Evolutionary conservation across 2,797 vertebrate genomes (phyloP), one percentile per base, ranked within the genome.

Genomic region (Acropternis orthonyx): DNA sequence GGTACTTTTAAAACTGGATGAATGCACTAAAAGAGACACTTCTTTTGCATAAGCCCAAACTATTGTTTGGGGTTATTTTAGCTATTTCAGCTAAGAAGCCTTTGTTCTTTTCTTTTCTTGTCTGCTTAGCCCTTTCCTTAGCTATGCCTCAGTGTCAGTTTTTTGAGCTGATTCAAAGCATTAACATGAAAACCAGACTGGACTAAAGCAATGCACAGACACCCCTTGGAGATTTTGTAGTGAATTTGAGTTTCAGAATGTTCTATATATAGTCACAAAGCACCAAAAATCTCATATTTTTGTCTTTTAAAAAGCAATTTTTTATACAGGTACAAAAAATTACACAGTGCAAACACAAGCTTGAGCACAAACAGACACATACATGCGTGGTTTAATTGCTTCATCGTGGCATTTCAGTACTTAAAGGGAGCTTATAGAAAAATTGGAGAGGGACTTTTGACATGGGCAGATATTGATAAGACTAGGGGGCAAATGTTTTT

Each of bases 141-240:
- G 41, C 58, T 81, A 13, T 55, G 43, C 46, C 27, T 46, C 12
- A 3, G 14, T 89, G 89, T 76, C 39, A 69, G 48, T 69, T 94
- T 83, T 76, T 62, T 58, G 52, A 89, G 36, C 44, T 72, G 49
- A 44, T 87, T 92, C 75, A 88, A 89, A 93, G 43, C n/a, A 83
- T 85, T 93, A 78, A 78, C 17, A 44, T 46, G 62, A 84, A 94
- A 94, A 84, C 34, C 55, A 75, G 76, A 84, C 39, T 86, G 87
- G 76, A 69, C 79, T 89, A 32, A n/a, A 73, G 51, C 7, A 78
- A 58, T 59, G 21, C 9, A 5, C n/a, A 92, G 67, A 69, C 39
- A 69, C 2, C 6, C 13, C 32, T 69, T 69, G 46, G 58, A 88
- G 79, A 76, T 69, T 79, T 34, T 36, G 7, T 43, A 76, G 48